Base-by-base conservation (phyloP, 2,888 invertebrate genomes). In the Drosophila paramelanica region DNA sequence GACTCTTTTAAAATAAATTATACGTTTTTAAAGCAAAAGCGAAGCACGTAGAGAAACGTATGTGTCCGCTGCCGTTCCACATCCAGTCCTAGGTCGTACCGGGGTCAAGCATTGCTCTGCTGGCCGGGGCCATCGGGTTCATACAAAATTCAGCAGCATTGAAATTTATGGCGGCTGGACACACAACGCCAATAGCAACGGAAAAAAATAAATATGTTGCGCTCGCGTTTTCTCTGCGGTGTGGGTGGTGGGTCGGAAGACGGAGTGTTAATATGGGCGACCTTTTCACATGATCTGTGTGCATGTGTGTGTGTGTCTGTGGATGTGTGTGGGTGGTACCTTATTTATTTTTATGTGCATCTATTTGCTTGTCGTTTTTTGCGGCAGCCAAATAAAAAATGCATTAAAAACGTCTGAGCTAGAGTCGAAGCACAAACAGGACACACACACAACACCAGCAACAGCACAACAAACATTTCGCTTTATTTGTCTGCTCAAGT, bases 261-360 rank as follows among this genome's bases (percentile, higher is more conserved):
- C 23, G 33, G 60, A 57, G 84, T 81, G 87, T 84, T 82, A 87
- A 82, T 82, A 87, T 78, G 81, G 70, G 47, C 67, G 64, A 74
- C 67, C 60, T 74, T 78, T 76, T 70, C 66, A 51, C 57, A 39
- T 58, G 45, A 41, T 55, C 58, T 42, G 20, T 31, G 36, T 33
- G 46, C 39, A 42, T 45, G 41, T 59, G 58, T 64, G 45, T 41
- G 62, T 17, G 17, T n/a, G n/a, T 68, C 27, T 53, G 45, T 42
- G 20, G 20, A 27, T 39, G 46, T 46, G 46, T 46, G 41, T 65
- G 17, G 25, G 58, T n/a, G 65, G 56, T 77, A 66, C 79, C 77
- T 88, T 88, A 89, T 88, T 89, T 85, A 85, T 85, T 89, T 89
- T 89, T 85, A 89, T 89, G 89, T 84, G 74, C 81, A 87, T 84